Conservation (phyloP, 2,888 invertebrate species). For the Ochropacha duplaris region DNA sequence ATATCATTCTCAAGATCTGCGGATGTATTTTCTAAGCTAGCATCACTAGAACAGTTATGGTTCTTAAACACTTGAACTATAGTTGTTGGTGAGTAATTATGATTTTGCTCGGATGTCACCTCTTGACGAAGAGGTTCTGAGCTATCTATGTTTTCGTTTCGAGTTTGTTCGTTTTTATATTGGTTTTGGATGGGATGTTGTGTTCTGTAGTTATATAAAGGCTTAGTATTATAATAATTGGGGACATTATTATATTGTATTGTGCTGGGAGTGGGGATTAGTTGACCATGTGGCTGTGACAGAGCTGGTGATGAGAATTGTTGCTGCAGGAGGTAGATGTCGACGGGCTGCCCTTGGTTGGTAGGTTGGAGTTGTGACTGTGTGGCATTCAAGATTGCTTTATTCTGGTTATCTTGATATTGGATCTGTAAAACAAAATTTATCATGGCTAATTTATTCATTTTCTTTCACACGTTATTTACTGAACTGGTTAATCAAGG, state of each 20-base stretch:
- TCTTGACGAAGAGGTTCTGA: constrained; percentile 52
- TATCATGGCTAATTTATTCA: too few relatives aligned
- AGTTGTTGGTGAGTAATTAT: constrained; percentile 38
- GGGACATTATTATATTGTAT: constrained; percentile 24
- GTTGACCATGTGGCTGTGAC: constrained; percentile 26
- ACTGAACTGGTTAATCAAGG: too few relatives aligned
- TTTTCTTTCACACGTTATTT: too few relatives aligned
- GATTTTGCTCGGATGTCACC: constrained; percentile 35
- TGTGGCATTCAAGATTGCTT: background rate
- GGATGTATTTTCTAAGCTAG: constrained; percentile 20
- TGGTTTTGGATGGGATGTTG: constrained; percentile 28
- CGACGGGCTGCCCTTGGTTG: constrained; percentile 37
- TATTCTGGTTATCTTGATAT: constrained; percentile 2
- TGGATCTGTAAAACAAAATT: constrained; percentile 23
- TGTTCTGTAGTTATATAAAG: constrained; percentile 45
- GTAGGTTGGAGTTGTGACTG: constrained; percentile 7
- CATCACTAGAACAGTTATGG: constrained; percentile 57
- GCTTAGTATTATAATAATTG: constrained; percentile 24
- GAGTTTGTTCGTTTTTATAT: constrained; percentile 8
- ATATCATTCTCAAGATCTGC: constrained; percentile 39
- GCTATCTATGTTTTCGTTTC: constrained; percentile 16
- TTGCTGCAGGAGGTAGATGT: constrained; percentile 60
- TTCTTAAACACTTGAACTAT: constrained; percentile 71
- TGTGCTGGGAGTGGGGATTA: constrained; percentile 23
- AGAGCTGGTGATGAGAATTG: constrained; percentile 41